Evolutionary conservation across 2,113 vertebrate species (phyloP).

Genomic region (Thryonomys swinderianus): DNA sequence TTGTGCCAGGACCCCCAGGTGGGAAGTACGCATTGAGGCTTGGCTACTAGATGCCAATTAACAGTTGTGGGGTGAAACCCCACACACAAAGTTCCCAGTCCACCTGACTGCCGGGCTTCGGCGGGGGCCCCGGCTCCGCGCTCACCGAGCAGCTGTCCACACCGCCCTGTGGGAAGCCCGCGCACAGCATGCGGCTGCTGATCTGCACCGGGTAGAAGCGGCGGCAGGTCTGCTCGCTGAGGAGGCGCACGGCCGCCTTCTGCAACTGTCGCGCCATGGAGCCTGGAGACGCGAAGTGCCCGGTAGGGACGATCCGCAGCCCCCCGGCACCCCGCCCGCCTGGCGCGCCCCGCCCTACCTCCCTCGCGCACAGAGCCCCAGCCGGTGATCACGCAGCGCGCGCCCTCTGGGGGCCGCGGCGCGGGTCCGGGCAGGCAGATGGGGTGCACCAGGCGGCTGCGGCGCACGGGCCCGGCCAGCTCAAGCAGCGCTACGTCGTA

Average conservation of each 20-base stretch:
- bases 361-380: conserved; percentile 93
- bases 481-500: conserved; percentile 94
- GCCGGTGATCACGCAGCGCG: conserved; percentile 94
- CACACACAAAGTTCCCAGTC: neutral
- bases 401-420: conserved; percentile 87
- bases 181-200: conserved; percentile 95
- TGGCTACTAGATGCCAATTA: neutral
- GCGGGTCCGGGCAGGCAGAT: conserved; percentile 92
- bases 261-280: conserved; percentile 91
- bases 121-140: neutral
- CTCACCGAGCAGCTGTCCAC: conserved; percentile 96
- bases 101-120: neutral
- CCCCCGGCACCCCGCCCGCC: fast-evolving
- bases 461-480: conserved; percentile 86
- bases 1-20: fast-evolving
- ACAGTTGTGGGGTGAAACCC: neutral
- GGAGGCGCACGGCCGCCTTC: conserved; percentile 92
- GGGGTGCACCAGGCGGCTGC: conserved; percentile 90
- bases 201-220: conserved; percentile 92
- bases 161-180: conserved; percentile 91
- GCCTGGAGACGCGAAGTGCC: conserved; percentile 81
- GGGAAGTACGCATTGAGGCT: fast-evolving
- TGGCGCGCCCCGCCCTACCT: conserved; percentile 82
- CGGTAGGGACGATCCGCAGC: fast-evolving
- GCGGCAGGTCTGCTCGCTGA: conserved; percentile 91